Percentiles rank a stretch among this genome's conserved stretches.
Conservation (phyloP, 2,888 invertebrate genomes). For the Heliconius sara region DNA sequence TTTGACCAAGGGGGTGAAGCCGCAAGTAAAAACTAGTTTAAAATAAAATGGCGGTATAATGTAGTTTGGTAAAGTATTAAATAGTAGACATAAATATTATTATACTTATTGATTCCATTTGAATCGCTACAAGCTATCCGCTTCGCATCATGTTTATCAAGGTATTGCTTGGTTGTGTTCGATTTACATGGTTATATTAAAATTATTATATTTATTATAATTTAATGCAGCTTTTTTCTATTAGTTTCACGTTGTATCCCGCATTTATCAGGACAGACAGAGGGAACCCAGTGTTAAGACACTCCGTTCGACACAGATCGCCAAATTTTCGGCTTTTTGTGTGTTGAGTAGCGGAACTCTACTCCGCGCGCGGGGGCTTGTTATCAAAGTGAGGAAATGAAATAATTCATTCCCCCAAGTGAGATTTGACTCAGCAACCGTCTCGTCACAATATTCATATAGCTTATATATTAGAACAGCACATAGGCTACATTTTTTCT, state of each 20-base stretch:
- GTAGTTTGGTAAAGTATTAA: conserved; percentile 35
- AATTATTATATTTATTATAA: neutral
- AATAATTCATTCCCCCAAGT: too few relatives aligned
- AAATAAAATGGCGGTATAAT: conserved; percentile 31
- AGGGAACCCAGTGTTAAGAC: neutral
- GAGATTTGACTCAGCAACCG: too few relatives aligned
- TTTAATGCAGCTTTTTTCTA: neutral
- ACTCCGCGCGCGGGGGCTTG: neutral
- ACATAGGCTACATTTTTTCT: too few relatives aligned
- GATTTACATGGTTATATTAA: conserved; percentile 46
- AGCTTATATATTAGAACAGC: too few relatives aligned
- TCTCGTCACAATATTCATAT: too few relatives aligned
- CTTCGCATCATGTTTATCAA: conserved; percentile 53
- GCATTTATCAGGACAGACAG: neutral
- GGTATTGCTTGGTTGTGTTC: conserved; percentile 48
- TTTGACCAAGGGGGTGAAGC: neutral
- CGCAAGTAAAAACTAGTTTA: neutral
- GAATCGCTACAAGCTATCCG: conserved; percentile 55
- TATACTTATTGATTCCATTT: conserved; percentile 58
- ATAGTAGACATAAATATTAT: conserved; percentile 45
- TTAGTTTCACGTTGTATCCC: neutral
- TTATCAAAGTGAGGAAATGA: too few relatives aligned
- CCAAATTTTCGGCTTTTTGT: neutral
- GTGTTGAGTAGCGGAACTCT: neutral
- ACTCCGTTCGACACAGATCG: neutral